Base-by-base conservation (phyloP, 2,888 invertebrate genomes). In the Geophilus truncorum region DNA sequence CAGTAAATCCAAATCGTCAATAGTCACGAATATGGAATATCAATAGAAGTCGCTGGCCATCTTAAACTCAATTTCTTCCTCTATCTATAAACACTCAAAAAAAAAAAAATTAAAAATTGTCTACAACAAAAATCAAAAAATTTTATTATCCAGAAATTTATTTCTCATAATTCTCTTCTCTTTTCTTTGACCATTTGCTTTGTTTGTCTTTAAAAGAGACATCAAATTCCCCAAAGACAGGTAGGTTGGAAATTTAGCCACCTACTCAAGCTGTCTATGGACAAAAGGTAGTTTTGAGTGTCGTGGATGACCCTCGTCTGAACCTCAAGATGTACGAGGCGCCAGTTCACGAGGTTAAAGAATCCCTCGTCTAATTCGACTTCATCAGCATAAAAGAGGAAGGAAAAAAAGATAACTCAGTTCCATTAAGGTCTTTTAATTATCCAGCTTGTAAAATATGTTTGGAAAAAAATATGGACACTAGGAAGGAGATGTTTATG, bases 381-480 rank as follows among this genome's bases (percentile, higher is more conserved):
- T 62, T 62, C 62, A 62, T 62, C 62, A 62, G 25, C 62, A 62
- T 62, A 62, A 62, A 62, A 45, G 45, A 45, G 3, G n/a, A 3
- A n/a, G 45, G n/a, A 15, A 28, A 62, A 62, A 62, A 23, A 62
- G 15, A 62, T 12, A 62, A 62, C 25, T 62, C 28, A 25, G 25
- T 62, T 62, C 62, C 62, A 62, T 62, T 62, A 62, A 62, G 23
- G 62, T 62, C 62, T 62, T 62, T 62, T 62, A 62, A 62, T 62
- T 62, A 62, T 62, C 62, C 62, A 62, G 62, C 62, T 62, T 62
- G 62, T 62, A 62, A 62, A 62, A 62, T 62, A 62, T 62, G 25
- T 6, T 25, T 25, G 1, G 1, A 62, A 62, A 62, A 62, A 62
- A 12, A 62, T 62, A 15, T 62, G 5, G 23, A 62, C 25, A 25